Conservation (phyloP, 2,888 invertebrate species). For the Eupithecia centaureata region DNA sequence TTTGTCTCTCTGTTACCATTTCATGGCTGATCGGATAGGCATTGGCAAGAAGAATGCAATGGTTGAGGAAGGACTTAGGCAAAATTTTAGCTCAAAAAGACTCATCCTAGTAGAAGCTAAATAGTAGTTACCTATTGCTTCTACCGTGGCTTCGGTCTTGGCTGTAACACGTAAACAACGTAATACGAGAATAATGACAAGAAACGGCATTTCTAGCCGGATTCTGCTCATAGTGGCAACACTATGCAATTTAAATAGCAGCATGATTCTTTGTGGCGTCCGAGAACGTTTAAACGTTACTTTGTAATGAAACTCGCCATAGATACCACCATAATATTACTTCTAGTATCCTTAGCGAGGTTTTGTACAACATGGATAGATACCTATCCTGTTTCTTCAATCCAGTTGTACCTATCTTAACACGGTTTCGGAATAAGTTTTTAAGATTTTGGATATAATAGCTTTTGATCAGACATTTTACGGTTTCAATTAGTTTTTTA, state of each 20-base stretch:
- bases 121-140: no score
- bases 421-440: neutral
- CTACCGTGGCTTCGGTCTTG: no score
- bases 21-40: neutral
- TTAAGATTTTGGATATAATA: no score
- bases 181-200: neutral
- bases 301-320: neutral
- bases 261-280: conserved; percentile 59
- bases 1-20: neutral
- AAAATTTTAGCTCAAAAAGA: no score
- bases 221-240: conserved; percentile 12
- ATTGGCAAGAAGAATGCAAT: neutral
- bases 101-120: no score
- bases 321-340: neutral
- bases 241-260: conserved; percentile 67
- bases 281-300: conserved; percentile 50
- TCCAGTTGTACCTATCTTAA: neutral
- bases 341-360: neutral
- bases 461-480: no score
- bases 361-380: neutral
- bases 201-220: neutral
- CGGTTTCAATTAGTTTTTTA: no score
- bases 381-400: neutral
- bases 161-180: no score
- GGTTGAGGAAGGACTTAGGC: neutral